phyloP scores from a whole-genome alignment of 2,888 invertebrate genomes.

The Oscheius onirici region DNA sequence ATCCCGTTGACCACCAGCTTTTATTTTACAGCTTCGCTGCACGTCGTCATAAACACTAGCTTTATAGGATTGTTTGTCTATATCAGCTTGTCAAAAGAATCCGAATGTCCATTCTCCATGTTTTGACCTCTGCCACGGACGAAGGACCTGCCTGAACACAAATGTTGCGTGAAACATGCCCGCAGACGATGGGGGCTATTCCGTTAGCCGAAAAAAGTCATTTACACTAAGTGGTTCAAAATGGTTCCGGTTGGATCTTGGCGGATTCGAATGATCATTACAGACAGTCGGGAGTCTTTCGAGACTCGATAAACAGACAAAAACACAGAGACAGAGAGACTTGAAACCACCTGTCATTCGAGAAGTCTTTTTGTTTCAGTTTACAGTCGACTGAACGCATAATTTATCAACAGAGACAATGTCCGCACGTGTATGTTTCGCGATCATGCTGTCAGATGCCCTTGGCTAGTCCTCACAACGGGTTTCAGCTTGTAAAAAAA shows the following conservation, averaged over 20 bases:
- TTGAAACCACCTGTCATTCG: no score
- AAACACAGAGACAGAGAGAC: no score
- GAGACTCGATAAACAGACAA: no score
- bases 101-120: not conserved
- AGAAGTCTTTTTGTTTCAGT: not conserved
- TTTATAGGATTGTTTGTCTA: no score
- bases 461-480: constrained; percentile 13
- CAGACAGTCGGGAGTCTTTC: no score
- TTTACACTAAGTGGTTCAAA: constrained; percentile 5
- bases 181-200: not conserved
- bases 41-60: no score
- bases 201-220: constrained; percentile 1
- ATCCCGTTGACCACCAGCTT: no score
- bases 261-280: not conserved
- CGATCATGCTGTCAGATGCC: constrained; percentile 16
- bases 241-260: constrained; percentile 3
- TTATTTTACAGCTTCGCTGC: no score
- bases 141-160: no score
- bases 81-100: not conserved
- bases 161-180: constrained; percentile 20
- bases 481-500: constrained; percentile 14
- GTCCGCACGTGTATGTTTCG: not conserved
- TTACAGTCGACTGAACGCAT: not conserved
- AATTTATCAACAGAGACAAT: not conserved
- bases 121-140: not conserved